A percentile compares a stretch with the other conserved stretches of the same genome.
Conservation (phyloP, 2,113 vertebrate species). For the Mesitornis unicolor region DNA sequence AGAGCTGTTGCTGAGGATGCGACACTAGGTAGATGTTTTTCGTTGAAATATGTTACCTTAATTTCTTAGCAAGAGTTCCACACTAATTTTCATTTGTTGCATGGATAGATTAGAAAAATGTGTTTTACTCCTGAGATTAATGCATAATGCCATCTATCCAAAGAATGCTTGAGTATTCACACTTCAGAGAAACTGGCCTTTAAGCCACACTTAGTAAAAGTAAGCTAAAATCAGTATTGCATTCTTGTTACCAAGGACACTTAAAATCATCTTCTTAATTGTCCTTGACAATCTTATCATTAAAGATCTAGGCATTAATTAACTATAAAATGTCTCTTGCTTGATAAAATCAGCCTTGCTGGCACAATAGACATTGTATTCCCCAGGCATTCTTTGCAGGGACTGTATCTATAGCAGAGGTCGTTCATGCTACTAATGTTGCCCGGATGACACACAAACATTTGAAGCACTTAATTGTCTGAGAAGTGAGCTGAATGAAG, state of each 20-base stretch:
- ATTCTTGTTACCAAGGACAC: constrained; percentile 84
- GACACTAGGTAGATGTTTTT: not conserved
- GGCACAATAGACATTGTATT: constrained; percentile 72
- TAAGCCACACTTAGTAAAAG: constrained; percentile 77
- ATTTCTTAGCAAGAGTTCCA: constrained; percentile 15
- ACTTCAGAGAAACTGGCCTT: constrained; percentile 81
- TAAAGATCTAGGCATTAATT: constrained; percentile 80
- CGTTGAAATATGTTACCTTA: not conserved
- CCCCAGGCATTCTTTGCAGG: constrained; percentile 66
- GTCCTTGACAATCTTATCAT: constrained; percentile 80
- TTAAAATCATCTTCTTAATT: constrained; percentile 82
- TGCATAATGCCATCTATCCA: constrained; percentile 63
- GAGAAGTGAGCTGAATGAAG: constrained; percentile 79
- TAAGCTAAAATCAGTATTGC: constrained; percentile 72
- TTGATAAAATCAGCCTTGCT: constrained; percentile 67
- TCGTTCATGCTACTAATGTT: constrained; percentile 65
- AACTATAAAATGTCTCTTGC: constrained; percentile 68
- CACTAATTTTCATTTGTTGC: constrained; percentile 19
- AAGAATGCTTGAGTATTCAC: constrained; percentile 72
- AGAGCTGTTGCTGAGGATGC: not conserved
- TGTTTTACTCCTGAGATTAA: constrained; percentile 49
- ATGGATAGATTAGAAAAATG: constrained; percentile 33
- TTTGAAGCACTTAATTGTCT: constrained; percentile 78
- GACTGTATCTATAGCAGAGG: constrained; percentile 66
- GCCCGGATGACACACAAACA: constrained; percentile 75